Conservation (phyloP, 2,888 invertebrate genomes). For the Sylvicola cinctus region DNA sequence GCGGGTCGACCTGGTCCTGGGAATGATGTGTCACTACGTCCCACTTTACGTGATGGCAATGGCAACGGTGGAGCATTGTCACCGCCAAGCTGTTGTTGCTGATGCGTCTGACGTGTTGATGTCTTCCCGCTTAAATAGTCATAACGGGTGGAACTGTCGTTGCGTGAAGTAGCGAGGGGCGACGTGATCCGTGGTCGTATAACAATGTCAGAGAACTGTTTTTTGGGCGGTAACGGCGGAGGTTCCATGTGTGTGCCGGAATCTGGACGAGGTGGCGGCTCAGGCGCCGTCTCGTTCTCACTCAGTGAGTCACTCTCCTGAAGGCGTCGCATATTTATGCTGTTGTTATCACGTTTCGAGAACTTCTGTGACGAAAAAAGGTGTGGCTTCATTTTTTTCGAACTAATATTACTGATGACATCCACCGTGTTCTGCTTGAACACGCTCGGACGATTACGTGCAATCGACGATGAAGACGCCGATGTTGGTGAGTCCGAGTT, state of each 20-base stretch:
- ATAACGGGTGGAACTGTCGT: constrained; percentile 13
- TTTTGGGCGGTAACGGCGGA: constrained; percentile 53
- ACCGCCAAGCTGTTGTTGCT: constrained; percentile 6
- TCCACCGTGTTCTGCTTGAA: constrained; percentile 26
- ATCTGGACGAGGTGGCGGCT: constrained; percentile 25
- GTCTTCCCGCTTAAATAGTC: constrained; percentile 12
- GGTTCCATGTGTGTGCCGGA: constrained; percentile 35
- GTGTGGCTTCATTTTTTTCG: constrained; percentile 25
- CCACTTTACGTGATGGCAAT: constrained; percentile 31
- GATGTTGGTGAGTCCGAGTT: constrained; percentile 13
- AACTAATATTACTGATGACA: constrained; percentile 26
- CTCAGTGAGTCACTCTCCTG: constrained; percentile 26
- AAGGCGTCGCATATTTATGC: constrained; percentile 24
- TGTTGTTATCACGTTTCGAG: constrained; percentile 23
- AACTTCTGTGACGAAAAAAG: constrained; percentile 22
- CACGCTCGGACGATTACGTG: constrained; percentile 13
- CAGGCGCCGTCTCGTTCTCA: constrained; percentile 24
- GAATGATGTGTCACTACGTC: constrained; percentile 28
- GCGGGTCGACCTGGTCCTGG: constrained; percentile 27
- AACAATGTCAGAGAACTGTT: constrained; percentile 33
- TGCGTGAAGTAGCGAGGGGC: constrained; percentile 9
- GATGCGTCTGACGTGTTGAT: neutral
- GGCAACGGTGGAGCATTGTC: constrained; percentile 36
- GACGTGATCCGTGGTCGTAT: constrained; percentile 24
- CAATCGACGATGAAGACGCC: constrained; percentile 4